Percentiles rank a stretch among this genome's conserved stretches.
phyloP scores from a whole-genome alignment of 1,140 invertebrate genomes.

The Atta cephalotes region DNA sequence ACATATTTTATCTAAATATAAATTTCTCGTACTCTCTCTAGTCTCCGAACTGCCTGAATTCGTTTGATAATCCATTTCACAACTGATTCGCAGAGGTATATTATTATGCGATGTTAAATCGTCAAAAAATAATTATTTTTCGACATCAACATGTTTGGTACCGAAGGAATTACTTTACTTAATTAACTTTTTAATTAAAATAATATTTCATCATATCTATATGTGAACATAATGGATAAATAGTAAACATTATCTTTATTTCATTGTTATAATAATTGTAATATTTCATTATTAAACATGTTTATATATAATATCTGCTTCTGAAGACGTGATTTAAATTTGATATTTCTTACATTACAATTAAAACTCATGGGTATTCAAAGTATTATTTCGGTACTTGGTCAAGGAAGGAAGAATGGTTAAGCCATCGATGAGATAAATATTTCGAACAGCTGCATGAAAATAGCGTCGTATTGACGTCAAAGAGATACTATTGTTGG shows the following conservation, averaged over 20 bases:
- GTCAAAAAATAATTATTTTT: conserved; percentile 34
- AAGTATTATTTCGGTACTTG: not conserved
- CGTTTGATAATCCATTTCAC: not conserved
- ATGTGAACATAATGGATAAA: not conserved
- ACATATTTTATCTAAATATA: not conserved
- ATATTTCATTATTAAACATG: not conserved
- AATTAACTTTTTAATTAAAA: conserved; percentile 38
- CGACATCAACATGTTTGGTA: not conserved
- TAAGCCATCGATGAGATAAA: not conserved
- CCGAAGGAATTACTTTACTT: conserved; percentile 2
- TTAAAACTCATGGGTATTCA: not conserved
- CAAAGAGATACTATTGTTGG: not conserved
- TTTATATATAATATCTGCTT: not conserved
- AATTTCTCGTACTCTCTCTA: not conserved
- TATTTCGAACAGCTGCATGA: not conserved
- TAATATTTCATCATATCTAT: not conserved
- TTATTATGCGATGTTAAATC: not conserved
- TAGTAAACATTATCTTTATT: not conserved
- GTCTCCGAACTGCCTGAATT: not conserved
- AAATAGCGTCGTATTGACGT: not conserved
- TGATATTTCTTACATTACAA: not conserved
- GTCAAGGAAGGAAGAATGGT: not conserved
- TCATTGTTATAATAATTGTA: not conserved
- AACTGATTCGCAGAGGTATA: not conserved
- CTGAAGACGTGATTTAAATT: not conserved